These are phyloP conservation scores for Synanthedon myopaeformis DNA, from an alignment of 2,888 invertebrate genomes.

Conservation along the genomic window DNA sequence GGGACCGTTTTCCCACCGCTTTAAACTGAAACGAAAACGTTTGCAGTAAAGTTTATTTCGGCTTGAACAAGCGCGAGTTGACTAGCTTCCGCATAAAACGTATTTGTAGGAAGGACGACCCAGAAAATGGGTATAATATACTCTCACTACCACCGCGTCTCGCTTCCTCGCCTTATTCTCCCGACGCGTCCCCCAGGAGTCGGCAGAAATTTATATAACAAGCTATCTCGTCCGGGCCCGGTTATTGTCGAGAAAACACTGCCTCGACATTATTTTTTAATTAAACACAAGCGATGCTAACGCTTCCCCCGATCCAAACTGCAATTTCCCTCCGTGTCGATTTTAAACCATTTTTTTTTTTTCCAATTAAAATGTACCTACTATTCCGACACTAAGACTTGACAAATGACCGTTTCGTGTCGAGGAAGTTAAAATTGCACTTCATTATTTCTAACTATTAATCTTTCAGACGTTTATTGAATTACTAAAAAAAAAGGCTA, in stretches of 20 bases:
- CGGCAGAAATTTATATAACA: slow-evolving; percentile 69
- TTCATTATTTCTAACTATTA: not conserved
- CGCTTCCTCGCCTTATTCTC: slow-evolving; percentile 59
- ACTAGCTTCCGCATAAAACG: slow-evolving; percentile 69
- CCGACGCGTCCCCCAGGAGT: slow-evolving; percentile 62
- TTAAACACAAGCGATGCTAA: slow-evolving; percentile 56
- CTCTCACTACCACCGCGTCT: slow-evolving; percentile 55
- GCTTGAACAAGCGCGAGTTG: slow-evolving; percentile 23
- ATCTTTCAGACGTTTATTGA: not conserved
- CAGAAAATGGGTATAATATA: slow-evolving; percentile 71
- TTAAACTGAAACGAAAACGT: slow-evolving; percentile 20
- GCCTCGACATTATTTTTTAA: slow-evolving; percentile 65
- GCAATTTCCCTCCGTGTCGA: slow-evolving; percentile 27
- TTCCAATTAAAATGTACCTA: slow-evolving; percentile 7
- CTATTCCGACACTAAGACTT: not conserved
- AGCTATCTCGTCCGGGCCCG: slow-evolving; percentile 63
- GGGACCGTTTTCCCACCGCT: slow-evolving; percentile 22
- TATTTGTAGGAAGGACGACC: slow-evolving; percentile 72
- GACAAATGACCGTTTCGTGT: not conserved
- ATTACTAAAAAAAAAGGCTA: not conserved
- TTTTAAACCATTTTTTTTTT: slow-evolving; percentile 17
- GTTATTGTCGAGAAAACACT: slow-evolving; percentile 63
- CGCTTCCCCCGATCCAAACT: slow-evolving; percentile 31
- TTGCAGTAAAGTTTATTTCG: slow-evolving; percentile 28
- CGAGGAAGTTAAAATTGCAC: not conserved